Conservation (phyloP, 2,113 vertebrate species). For the Chaenogobius annularis region DNA sequence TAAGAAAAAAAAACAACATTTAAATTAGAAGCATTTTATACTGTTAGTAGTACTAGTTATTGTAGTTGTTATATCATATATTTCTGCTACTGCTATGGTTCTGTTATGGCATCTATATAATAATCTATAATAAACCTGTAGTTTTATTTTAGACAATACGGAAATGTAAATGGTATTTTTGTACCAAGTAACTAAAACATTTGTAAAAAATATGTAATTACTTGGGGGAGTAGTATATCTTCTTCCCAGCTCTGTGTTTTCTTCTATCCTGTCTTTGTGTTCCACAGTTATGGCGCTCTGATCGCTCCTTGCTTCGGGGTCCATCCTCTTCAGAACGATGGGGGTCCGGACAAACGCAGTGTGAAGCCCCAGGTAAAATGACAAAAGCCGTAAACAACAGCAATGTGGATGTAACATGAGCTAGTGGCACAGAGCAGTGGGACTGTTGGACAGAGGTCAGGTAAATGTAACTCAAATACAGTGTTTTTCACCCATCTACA, state of each 20-base stretch:
- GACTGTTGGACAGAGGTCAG: background rate
- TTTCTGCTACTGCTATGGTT: too few relatives aligned
- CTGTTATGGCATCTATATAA: too few relatives aligned
- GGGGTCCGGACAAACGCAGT: constrained; percentile 23
- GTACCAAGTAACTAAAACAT: too few relatives aligned
- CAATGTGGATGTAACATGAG: background rate
- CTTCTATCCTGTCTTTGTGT: background rate
- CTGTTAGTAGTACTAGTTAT: too few relatives aligned
- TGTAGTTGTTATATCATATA: too few relatives aligned
- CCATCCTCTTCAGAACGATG: constrained; percentile 38
- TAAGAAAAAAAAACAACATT: background rate
- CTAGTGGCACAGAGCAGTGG: background rate
- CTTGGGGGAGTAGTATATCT: background rate
- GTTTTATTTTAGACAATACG: too few relatives aligned
- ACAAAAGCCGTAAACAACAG: background rate
- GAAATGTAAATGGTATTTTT: too few relatives aligned
- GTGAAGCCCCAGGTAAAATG: constrained; percentile 41
- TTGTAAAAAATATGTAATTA: too few relatives aligned
- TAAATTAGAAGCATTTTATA: too few relatives aligned
- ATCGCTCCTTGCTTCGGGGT: constrained; percentile 57
- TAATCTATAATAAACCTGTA: too few relatives aligned
- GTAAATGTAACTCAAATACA: background rate
- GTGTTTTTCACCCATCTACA: background rate
- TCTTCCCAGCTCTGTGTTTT: background rate
- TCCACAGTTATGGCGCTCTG: constrained; percentile 60